These are phyloP conservation scores for Lepidurus arcticus DNA, from an alignment of 1,140 invertebrate genomes.

Conservation along the genomic window DNA sequence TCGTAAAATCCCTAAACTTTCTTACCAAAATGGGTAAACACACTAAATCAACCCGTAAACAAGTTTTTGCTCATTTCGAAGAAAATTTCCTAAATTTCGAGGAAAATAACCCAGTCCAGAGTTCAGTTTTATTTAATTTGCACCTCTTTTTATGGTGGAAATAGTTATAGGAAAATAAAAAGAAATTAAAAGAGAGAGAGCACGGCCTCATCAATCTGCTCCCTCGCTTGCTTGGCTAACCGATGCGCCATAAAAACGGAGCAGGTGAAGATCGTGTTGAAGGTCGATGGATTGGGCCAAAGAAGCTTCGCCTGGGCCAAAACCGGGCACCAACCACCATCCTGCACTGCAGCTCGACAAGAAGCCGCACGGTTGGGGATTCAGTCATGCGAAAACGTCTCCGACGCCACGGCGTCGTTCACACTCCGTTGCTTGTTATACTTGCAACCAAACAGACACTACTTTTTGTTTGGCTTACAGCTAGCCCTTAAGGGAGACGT, in stretches of 20 bases:
- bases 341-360: not conserved
- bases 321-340: not conserved
- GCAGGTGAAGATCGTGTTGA: slow-evolving; percentile 14
- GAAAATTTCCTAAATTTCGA: too few relatives aligned
- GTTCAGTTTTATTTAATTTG: too few relatives aligned
- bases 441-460: not conserved
- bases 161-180: too few relatives aligned
- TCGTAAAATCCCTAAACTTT: too few relatives aligned
- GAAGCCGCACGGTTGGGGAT: not conserved
- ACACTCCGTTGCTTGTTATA: slow-evolving; percentile 13
- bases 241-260: slow-evolving; percentile 8
- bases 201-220: too few relatives aligned
- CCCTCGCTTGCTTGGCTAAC: not conserved
- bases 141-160: too few relatives aligned
- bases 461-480: not conserved
- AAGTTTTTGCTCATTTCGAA: too few relatives aligned
- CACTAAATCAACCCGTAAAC: too few relatives aligned
- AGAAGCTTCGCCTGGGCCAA: not conserved
- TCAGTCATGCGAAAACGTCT: not conserved
- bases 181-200: too few relatives aligned
- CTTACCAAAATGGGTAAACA: too few relatives aligned
- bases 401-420: slow-evolving; percentile 8
- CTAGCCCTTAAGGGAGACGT: not conserved
- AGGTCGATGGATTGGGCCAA: slow-evolving; percentile 8
- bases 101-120: too few relatives aligned